phyloP scores from a whole-genome alignment of 2,797 vertebrate genomes.

The Smutsia temminckii region DNA sequence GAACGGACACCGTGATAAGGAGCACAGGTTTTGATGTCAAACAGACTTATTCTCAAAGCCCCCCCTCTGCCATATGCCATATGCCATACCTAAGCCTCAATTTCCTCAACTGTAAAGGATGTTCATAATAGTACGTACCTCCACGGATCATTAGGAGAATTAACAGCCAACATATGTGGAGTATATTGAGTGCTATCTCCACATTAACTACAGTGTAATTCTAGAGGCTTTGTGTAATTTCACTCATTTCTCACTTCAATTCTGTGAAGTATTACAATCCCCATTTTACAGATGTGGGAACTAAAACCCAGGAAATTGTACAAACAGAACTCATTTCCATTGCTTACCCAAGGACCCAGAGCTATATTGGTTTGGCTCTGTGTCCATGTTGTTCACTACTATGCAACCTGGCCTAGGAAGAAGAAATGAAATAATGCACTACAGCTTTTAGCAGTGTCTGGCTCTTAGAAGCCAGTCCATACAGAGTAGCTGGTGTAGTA shows the following conservation, averaged over 20 bases:
- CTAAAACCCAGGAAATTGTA: not conserved
- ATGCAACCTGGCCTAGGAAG: not conserved
- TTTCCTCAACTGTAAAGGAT: not conserved
- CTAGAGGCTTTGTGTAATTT: not conserved
- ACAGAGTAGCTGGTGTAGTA: not conserved
- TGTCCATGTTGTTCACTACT: not conserved
- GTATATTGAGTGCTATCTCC: not conserved
- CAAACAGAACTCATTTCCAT: not conserved
- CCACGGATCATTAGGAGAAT: not conserved
- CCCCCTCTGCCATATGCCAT: not conserved
- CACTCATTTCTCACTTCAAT: not conserved
- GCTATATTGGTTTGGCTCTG: not conserved
- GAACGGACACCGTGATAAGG: not conserved
- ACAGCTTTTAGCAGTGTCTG: not conserved
- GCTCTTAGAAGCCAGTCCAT: not conserved
- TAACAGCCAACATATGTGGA: not conserved
- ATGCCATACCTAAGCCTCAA: not conserved
- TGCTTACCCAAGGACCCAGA: not conserved
- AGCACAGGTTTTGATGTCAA: not conserved
- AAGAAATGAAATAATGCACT: not conserved
- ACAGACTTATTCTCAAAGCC: not conserved
- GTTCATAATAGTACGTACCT: not conserved
- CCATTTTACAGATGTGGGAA: not conserved
- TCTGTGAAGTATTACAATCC: not conserved
- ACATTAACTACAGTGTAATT: not conserved